These are phyloP conservation scores for Archegozetes longisetosus DNA, from an alignment of 1,140 invertebrate species.

Conservation along the genomic window DNA sequence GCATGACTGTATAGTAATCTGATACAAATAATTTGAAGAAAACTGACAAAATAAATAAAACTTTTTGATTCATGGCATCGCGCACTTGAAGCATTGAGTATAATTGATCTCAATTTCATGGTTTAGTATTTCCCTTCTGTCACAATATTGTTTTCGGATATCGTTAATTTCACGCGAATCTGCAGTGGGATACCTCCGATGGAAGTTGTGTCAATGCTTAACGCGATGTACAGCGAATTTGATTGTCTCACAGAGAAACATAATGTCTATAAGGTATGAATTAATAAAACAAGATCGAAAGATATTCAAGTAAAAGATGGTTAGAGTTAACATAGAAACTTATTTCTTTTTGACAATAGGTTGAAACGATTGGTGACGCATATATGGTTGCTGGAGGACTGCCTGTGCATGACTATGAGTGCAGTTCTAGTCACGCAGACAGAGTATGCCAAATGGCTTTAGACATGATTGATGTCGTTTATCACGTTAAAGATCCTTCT, in stretches of 20 bases:
- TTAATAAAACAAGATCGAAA: too few species aligned
- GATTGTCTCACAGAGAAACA: constrained; percentile 92
- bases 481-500: constrained; percentile 69
- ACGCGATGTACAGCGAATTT: constrained; percentile 46
- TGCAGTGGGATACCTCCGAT: constrained; percentile 82
- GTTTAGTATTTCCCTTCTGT: constrained; percentile 43
- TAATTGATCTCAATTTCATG: neutral
- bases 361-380: constrained; percentile 92
- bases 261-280: constrained; percentile 75
- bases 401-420: constrained; percentile 36
- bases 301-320: too few species aligned
- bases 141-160: constrained; percentile 49
- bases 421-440: constrained; percentile 36
- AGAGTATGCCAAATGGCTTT: constrained; percentile 66
- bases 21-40: too few species aligned
- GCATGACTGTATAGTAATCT: too few species aligned
- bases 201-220: constrained; percentile 39
- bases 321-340: neutral
- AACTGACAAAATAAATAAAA: too few species aligned
- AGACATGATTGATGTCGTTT: constrained; percentile 65
- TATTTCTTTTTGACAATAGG: constrained; percentile 29
- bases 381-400: constrained; percentile 64
- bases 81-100: neutral
- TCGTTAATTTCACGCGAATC: constrained; percentile 89
- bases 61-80: neutral